Percentiles rank a stretch among this genome's conserved stretches.
These are phyloP conservation scores for Ochropleura plecta DNA, from an alignment of 2,888 invertebrate species.

Conservation along the genomic window DNA sequence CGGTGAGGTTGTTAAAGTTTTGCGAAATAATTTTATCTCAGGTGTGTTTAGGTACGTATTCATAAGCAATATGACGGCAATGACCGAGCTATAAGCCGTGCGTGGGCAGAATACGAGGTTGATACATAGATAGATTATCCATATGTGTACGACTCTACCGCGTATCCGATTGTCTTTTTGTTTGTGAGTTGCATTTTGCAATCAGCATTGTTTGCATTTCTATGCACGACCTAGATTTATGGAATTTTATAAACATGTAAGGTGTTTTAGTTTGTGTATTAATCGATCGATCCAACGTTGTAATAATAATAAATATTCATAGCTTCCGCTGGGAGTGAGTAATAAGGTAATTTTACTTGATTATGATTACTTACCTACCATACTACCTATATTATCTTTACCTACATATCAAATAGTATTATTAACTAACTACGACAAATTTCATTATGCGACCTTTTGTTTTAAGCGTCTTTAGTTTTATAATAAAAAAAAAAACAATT, in stretches of 20 bases:
- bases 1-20: constrained; percentile 52
- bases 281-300: not conserved
- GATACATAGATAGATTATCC: constrained; percentile 77
- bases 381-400: not conserved
- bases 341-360: constrained; percentile 14
- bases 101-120: constrained; percentile 84
- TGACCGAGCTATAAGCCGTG: constrained; percentile 80
- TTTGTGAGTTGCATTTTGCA: constrained; percentile 82
- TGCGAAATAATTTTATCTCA: constrained; percentile 64
- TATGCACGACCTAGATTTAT: constrained; percentile 69
- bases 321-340: constrained; percentile 22
- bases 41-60: constrained; percentile 65
- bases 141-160: constrained; percentile 69
- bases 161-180: constrained; percentile 75
- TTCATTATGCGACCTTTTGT: not conserved
- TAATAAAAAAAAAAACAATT: not conserved
- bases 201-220: constrained; percentile 79
- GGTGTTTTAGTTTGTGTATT: constrained; percentile 11
- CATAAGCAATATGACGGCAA: constrained; percentile 77
- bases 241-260: constrained; percentile 28
- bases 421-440: not conserved
- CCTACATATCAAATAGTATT: constrained; percentile 1
- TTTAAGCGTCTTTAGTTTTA: not conserved
- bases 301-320: constrained; percentile 22
- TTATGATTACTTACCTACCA: not conserved